Conservation (phyloP, 2,113 vertebrate species). For the Gymnarchus niloticus region DNA sequence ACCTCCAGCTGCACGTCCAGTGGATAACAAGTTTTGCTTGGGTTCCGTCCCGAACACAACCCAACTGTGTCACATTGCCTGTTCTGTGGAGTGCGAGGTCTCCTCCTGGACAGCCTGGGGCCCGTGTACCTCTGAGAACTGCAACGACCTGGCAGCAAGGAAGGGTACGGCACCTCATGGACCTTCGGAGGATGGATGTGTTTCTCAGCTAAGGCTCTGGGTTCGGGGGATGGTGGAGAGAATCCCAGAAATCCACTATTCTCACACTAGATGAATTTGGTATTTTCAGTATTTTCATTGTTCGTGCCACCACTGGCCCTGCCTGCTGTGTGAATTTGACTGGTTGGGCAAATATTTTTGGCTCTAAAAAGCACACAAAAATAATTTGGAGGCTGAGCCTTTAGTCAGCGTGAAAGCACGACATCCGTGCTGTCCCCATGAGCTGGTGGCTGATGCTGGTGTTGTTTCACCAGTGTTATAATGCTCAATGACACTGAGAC, state of each 20-base stretch:
- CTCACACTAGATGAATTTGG: too few relatives aligned
- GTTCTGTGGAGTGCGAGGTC: conserved; percentile 85
- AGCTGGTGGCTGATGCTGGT: background rate
- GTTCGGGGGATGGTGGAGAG: background rate
- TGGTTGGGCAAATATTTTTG: background rate
- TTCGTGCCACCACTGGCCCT: background rate
- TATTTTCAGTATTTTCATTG: background rate
- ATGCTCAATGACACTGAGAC: background rate
- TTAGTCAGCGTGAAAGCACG: background rate
- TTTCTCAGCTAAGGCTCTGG: background rate
- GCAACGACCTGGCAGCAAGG: conserved; percentile 80
- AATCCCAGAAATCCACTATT: too few relatives aligned
- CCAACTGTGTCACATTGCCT: conserved; percentile 85
- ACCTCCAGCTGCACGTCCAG: conserved; percentile 75
- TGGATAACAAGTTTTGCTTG: conserved; percentile 73
- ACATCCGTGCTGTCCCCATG: background rate
- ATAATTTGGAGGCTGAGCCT: background rate
- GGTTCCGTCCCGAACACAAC: conserved; percentile 76
- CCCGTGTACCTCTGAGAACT: conserved; percentile 92
- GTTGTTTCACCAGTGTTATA: background rate
- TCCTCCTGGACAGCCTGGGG: conserved; percentile 92
- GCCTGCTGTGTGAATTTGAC: background rate
- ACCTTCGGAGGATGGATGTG: background rate
- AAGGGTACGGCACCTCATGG: conserved; percentile 70
- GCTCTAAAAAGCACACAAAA: background rate